A percentile compares a stretch with the other conserved stretches of the same genome.
Conservation (phyloP, 2,888 invertebrate genomes). For the Melipona bicolor region DNA sequence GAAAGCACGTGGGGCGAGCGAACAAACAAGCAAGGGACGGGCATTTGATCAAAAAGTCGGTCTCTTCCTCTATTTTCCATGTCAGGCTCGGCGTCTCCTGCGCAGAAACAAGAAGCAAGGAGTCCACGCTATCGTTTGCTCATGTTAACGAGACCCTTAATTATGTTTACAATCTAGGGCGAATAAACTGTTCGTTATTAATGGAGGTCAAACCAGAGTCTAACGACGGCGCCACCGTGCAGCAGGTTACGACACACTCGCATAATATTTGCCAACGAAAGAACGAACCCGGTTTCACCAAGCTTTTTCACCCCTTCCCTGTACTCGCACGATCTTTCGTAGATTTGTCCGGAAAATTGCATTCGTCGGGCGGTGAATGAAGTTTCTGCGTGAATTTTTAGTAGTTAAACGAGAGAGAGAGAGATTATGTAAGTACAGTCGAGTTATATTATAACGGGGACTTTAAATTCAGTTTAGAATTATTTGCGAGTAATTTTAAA, state of each 20-base stretch:
- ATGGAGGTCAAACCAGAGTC: conserved; percentile 62
- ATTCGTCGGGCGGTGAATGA: neutral
- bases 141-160: conserved; percentile 78
- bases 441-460: neutral
- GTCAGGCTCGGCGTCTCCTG: conserved; percentile 42
- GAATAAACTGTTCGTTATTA: conserved; percentile 73
- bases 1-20: conserved; percentile 12
- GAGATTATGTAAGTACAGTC: neutral
- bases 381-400: neutral
- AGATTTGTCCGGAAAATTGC: neutral
- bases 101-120: conserved; percentile 55
- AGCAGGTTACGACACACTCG: conserved; percentile 47
- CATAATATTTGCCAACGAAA: conserved; percentile 52
- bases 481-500: neutral
- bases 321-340: neutral
- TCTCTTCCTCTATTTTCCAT: conserved; percentile 52
- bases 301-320: neutral
- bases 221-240: conserved; percentile 37
- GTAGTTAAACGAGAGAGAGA: neutral
- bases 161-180: conserved; percentile 77
- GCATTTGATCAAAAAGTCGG: conserved; percentile 64
- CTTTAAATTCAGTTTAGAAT: neutral
- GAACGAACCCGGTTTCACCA: neutral
- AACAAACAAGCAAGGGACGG: conserved; percentile 33
- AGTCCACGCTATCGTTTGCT: conserved; percentile 66